Conservation (phyloP, 1,140 invertebrate genomes). For the Ostrea denselamellosa region DNA sequence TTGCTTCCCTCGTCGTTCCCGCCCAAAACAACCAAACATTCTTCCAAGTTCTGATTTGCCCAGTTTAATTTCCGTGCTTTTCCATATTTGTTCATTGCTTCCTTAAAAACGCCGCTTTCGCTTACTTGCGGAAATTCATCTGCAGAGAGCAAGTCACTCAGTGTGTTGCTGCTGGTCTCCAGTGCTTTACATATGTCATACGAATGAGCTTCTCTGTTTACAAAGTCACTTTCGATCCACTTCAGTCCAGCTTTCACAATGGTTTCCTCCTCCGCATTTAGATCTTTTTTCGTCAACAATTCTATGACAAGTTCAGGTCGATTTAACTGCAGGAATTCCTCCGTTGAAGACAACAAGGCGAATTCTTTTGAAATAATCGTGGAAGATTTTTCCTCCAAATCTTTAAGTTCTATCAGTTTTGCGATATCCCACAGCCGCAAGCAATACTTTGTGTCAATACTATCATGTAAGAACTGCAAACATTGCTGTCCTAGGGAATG, state of each 20-base stretch:
- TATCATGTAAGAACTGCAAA: neutral
- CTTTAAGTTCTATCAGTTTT: neutral
- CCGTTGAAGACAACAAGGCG: neutral
- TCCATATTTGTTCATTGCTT: neutral
- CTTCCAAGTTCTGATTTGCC: neutral
- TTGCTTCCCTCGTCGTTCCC: neutral
- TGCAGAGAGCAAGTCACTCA: neutral
- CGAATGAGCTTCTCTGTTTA: neutral
- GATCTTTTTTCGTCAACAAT: neutral
- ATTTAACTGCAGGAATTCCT: neutral
- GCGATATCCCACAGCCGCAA: neutral
- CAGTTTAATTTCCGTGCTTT: neutral
- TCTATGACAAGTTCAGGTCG: neutral
- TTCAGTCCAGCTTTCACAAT: neutral
- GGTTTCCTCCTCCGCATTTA: neutral
- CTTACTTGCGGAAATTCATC: neutral
- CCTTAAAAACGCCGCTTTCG: neutral
- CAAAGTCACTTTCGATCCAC: neutral
- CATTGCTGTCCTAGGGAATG: neutral
- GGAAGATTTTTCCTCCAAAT: neutral
- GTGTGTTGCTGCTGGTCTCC: neutral
- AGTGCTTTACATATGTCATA: neutral
- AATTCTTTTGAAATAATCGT: conserved; percentile 1
- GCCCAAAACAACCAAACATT: neutral
- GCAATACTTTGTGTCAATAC: neutral